Evolutionary conservation across 2,113 vertebrate species (phyloP), one percentile per base, ranked within the genome.

Genomic region (Brienomyrus longianalis): DNA sequence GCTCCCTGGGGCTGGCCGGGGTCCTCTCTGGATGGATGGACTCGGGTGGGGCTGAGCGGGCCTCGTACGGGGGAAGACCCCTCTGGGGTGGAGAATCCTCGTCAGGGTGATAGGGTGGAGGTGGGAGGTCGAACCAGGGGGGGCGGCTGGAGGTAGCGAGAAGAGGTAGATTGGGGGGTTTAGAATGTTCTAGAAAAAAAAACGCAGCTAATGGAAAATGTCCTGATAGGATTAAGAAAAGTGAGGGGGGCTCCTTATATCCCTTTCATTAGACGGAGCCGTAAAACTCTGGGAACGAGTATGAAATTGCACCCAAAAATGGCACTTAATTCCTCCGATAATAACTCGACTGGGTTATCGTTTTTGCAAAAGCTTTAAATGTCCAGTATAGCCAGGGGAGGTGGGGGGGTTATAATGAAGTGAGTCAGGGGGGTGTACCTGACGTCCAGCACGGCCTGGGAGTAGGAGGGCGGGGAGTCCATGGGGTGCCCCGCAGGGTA

Each of bases 91-190:
- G 92, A 62, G 92, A 92, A 27, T 97, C 97, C 0, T 93, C 95
- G 43, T 98, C 97, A 0, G 95, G 96, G 74, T 95, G 97, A 83
- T 99, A 99, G 2, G 98, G 98, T 0, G 98, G 98, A 17, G 98
- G 98, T 86, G 98, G 98, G 52, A 99, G 97, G 93, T 99, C 98
- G 88, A 97, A 99, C 98, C 98, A 99, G 0, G 98, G 97, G 0
- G 98, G 98, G 89, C 98, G 97, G 93, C 95, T 98, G 92, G 31
- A 90, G 88, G 15, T 77, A 9, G 93, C 87, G 13, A 51, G 50
- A 87, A 54, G 85, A 91, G 5, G 90, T 84, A 1, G 54, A 83
- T 45, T 19, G n/a, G 84, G 52, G 39, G 59, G 17, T 47, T 88
- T 43, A 83, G 17, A 80, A 51, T 43, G 5, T 45, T 31, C 43